Evolutionary conservation across 1,140 invertebrate species (phyloP).

Genomic region (Trichoplusia ni): DNA sequence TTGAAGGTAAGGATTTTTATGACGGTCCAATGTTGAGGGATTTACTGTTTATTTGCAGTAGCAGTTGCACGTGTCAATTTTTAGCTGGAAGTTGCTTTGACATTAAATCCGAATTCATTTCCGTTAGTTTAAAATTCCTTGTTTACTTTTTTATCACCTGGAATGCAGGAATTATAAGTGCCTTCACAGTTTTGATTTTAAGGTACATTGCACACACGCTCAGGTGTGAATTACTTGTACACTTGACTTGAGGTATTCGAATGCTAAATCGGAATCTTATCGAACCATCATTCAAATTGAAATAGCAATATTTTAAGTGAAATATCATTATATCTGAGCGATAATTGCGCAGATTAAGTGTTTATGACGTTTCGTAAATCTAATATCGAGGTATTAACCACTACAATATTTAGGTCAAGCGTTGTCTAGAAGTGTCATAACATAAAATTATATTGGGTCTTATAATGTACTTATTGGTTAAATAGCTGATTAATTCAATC

Average conservation of each 20-base stretch:
- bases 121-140: no score
- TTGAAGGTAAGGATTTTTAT: slow-evolving; percentile 53
- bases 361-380: slow-evolving; percentile 21
- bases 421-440: slow-evolving; percentile 10
- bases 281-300: slow-evolving; percentile 5
- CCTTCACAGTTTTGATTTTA: no score
- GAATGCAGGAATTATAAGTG: neutral
- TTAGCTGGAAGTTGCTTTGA: neutral
- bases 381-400: slow-evolving; percentile 13
- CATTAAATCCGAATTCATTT: no score
- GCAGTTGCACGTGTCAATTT: slow-evolving; percentile 13
- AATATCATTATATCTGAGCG: neutral
- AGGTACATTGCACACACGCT: no score
- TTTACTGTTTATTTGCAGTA: slow-evolving; percentile 26
- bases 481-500: slow-evolving; percentile 13
- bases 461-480: slow-evolving; percentile 19
- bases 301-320: slow-evolving; percentile 1
- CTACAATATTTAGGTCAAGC: slow-evolving; percentile 16
- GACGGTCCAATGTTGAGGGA: neutral
- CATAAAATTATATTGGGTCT: slow-evolving; percentile 13
- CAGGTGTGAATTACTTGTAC: no score
- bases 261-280: neutral
- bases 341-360: slow-evolving; percentile 15
- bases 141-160: no score
- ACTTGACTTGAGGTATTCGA: no score